A percentile compares a stretch with the other conserved stretches of the same genome.
Conservation (phyloP, 2,113 vertebrate genomes). For the Crotalus horridus region DNA sequence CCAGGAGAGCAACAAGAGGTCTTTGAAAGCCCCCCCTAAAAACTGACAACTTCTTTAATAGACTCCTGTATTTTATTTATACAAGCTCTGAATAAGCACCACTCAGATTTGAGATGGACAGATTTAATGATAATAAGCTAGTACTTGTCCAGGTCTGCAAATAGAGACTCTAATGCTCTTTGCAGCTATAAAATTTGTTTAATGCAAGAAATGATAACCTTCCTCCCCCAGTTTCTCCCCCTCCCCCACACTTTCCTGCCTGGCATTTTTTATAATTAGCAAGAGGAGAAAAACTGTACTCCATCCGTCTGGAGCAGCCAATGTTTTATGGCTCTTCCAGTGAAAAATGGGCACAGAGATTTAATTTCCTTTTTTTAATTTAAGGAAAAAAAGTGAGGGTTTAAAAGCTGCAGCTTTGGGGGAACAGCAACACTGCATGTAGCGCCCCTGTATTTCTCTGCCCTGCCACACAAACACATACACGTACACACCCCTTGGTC, state of each 20-base stretch:
- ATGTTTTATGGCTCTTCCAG: conserved; percentile 22
- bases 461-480: background rate
- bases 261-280: conserved; percentile 62
- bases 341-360: conserved; percentile 19
- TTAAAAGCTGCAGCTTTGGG: rapidly evolving
- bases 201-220: conserved; percentile 63
- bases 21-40: background rate
- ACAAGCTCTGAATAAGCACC: conserved; percentile 66
- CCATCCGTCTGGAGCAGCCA: conserved; percentile 17
- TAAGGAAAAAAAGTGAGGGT: background rate
- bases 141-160: conserved; percentile 61
- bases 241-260: conserved; percentile 16
- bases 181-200: conserved; percentile 62
- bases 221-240: background rate
- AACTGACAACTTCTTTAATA: conserved; percentile 51
- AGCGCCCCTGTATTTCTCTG: background rate
- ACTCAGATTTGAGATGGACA: conserved; percentile 65
- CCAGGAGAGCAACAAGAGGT: background rate
- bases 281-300: conserved; percentile 41
- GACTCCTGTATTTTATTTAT: conserved; percentile 62
- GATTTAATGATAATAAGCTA: conserved; percentile 67
- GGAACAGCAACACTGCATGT: background rate
- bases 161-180: conserved; percentile 65
- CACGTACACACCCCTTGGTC: background rate
- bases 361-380: background rate